These are phyloP conservation scores for Cyclopterus lumpus DNA, from an alignment of 2,797 vertebrate genomes.

Conservation along the genomic window DNA sequence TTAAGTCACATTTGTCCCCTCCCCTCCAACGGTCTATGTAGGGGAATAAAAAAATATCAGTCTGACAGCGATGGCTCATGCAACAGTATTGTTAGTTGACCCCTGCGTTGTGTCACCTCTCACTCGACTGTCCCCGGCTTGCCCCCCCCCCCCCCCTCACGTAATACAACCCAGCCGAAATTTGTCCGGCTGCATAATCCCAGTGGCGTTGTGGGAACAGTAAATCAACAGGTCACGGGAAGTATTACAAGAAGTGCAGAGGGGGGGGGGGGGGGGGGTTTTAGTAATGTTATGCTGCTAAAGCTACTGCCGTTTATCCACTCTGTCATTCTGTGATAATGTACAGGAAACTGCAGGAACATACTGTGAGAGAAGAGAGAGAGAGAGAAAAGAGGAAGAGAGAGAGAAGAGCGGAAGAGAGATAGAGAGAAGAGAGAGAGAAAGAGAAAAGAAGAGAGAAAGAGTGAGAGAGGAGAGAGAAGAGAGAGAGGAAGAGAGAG, in stretches of 20 bases:
- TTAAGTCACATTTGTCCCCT: conserved; percentile 66
- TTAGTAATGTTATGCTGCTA: conserved; percentile 83
- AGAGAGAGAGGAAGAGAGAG: too few species aligned
- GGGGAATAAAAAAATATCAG: conserved; percentile 61
- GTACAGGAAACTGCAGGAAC: conserved; percentile 69
- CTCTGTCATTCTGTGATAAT: conserved; percentile 82
- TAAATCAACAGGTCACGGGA: conserved; percentile 80
- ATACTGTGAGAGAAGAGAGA: too few species aligned
- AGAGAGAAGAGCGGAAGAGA: too few species aligned
- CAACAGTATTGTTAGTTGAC: conserved; percentile 41
- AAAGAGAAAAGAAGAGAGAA: too few species aligned
- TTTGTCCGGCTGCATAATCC: conserved; percentile 72
- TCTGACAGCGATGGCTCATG: conserved; percentile 33
- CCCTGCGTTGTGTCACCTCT: conserved; percentile 53
- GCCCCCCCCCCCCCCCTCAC: conserved; percentile 33
- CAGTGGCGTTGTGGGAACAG: conserved; percentile 59
- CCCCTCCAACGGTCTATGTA: not conserved
- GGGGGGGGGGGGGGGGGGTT: conserved; percentile 52
- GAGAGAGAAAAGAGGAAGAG: too few species aligned
- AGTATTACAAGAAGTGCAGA: conserved; percentile 58
- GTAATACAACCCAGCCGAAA: conserved; percentile 65
- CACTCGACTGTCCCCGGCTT: conserved; percentile 33
- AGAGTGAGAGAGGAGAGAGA: too few species aligned
- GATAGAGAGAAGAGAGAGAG: too few species aligned
- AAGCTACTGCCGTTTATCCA: conserved; percentile 83